Evolutionary conservation across 2,888 invertebrate genomes (phyloP), one percentile per base, ranked within the genome.

Genomic region (Aproaerema taeniolella): DNA sequence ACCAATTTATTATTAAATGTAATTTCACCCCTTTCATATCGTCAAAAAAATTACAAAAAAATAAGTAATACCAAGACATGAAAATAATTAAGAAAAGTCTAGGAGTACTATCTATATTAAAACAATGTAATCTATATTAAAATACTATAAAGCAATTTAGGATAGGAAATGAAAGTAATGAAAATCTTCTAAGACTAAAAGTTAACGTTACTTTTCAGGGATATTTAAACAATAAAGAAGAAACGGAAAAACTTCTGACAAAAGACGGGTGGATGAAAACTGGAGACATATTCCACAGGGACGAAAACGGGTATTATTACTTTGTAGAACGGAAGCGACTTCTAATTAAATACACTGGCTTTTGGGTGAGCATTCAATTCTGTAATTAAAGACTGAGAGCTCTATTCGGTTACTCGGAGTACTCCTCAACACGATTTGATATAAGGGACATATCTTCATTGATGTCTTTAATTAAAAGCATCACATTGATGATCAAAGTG

Each of bases 191-290:
- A 6, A 20, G 20, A 20, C 8, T 20, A 6, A 8, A 6, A 20
- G n/a, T 20, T 20, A 6, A 6, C 20, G 4, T 20, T 20, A 6
- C 8, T 9, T 34, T 43, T 13, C 46, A 73, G 70, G 70, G 67
- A 15, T 75, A 73, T 48, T 45, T 65, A 11, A 62, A 67, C 30
- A 69, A 72, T 43, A 52, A 53, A 9, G 58, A 66, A 38, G 70
- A 70, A 44, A 68, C 68, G 6, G 52, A 44, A 29, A 49, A 49
- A 26, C 56, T 70, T 33, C 38, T 69, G 25, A 65, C 64, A 3
- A 55, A 60, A 2, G 66, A 73, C 31, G 71, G 65, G 2, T 74
- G 70, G 67, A 43, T 75, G 32, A 66, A 55, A 36, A 72, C 71
- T 2, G 72, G 69, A 15, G 71, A 71, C 47, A 50, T 72, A 16